phyloP scores from a whole-genome alignment of 2,797 vertebrate genomes.

The Helicolenus hilgendorfi region DNA sequence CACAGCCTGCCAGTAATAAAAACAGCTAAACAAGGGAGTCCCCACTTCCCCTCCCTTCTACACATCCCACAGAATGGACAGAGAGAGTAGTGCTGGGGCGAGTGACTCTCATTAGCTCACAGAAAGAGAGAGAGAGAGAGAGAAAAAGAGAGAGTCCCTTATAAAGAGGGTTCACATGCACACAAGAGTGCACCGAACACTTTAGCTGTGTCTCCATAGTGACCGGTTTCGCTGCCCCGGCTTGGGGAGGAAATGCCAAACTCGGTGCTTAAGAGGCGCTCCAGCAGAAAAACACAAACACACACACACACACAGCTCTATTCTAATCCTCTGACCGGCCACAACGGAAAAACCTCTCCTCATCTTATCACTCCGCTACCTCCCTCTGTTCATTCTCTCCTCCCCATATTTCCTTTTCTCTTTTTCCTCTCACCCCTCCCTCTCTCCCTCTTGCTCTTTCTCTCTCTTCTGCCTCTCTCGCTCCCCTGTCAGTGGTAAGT shows the following conservation, averaged over 20 bases:
- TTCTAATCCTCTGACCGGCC: constrained; percentile 38
- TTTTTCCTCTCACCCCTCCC: neutral
- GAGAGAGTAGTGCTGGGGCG: neutral
- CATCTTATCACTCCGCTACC: constrained; percentile 60
- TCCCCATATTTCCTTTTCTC: neutral
- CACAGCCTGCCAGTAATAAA: constrained; percentile 69
- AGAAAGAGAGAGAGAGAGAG: neutral
- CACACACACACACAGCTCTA: constrained; percentile 33
- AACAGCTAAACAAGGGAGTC: constrained; percentile 81
- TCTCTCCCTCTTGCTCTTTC: neutral
- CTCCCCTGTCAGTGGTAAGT: constrained; percentile 49
- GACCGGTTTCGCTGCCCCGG: constrained; percentile 54
- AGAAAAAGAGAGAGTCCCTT: constrained; percentile 38
- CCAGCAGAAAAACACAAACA: constrained; percentile 7
- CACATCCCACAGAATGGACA: constrained; percentile 35
- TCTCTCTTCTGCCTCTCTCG: neutral
- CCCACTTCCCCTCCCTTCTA: constrained; percentile 67
- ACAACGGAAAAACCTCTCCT: constrained; percentile 35
- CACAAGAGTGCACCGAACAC: constrained; percentile 26
- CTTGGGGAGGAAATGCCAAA: constrained; percentile 81
- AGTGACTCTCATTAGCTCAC: constrained; percentile 50
- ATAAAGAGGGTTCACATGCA: constrained; percentile 58
- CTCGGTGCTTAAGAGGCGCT: constrained; percentile 37
- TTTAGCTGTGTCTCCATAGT: constrained; percentile 79
- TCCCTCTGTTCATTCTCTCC: constrained; percentile 36